Conservation (phyloP, 2,113 vertebrate species). For the Propithecus coquereli region DNA sequence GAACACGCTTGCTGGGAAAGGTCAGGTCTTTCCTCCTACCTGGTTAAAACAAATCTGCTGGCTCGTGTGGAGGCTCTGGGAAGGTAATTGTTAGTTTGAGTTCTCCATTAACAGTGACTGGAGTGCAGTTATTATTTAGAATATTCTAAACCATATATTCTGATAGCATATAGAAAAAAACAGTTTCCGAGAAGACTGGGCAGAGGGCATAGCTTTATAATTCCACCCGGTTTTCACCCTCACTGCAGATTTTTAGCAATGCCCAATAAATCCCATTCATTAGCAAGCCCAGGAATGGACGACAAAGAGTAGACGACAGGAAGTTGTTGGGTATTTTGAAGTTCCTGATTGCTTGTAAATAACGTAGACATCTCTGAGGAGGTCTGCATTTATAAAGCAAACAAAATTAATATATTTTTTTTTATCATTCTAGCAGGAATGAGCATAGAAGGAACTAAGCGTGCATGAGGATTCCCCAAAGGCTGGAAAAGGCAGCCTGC, state of each 20-base stretch:
- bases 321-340: background rate
- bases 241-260: background rate
- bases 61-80: slow-evolving; percentile 37
- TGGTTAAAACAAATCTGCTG: slow-evolving; percentile 62
- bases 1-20: slow-evolving; percentile 67
- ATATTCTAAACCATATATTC: slow-evolving; percentile 44
- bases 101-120: slow-evolving; percentile 41
- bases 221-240: background rate
- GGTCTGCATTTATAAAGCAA: background rate
- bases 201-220: background rate
- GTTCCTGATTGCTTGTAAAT: background rate
- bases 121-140: slow-evolving; percentile 54
- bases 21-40: slow-evolving; percentile 46
- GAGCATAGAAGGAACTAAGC: background rate
- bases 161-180: background rate
- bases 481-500: background rate
- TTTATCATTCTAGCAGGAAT: background rate
- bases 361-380: background rate
- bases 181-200: slow-evolving; percentile 4
- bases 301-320: background rate
- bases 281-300: background rate
- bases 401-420: background rate
- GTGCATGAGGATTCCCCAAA: background rate
- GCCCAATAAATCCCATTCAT: background rate
- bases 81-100: slow-evolving; percentile 54